These are phyloP conservation scores for Meliscaeva auricollis DNA, from an alignment of 2,888 invertebrate species.

Conservation along the genomic window DNA sequence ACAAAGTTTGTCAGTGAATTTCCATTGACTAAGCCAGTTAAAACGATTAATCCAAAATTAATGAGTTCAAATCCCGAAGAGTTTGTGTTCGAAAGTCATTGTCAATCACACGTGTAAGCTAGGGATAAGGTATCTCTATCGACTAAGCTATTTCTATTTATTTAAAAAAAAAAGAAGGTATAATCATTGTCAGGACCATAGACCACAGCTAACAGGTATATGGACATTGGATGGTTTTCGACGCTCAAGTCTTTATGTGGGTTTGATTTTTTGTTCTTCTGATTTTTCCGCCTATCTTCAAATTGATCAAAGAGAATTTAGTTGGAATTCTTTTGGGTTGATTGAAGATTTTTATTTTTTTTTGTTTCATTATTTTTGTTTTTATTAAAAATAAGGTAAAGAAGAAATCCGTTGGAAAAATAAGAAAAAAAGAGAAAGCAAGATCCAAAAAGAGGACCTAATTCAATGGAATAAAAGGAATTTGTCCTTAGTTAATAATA, in stretches of 20 bases:
- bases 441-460: background rate
- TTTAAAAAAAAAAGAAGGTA: background rate
- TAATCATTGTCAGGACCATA: background rate
- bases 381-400: background rate
- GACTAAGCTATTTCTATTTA: background rate
- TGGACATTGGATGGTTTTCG: background rate
- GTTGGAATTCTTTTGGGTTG: background rate
- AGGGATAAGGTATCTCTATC: background rate
- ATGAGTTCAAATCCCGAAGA: constrained; percentile 5
- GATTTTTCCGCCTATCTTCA: background rate
- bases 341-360: background rate
- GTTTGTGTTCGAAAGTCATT: background rate
- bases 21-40: constrained; percentile 8
- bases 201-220: too few species aligned
- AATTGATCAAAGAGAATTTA: constrained; percentile 9
- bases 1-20: background rate
- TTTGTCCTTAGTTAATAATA: background rate
- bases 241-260: too few species aligned
- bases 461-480: background rate
- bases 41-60: constrained; percentile 21
- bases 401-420: background rate
- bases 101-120: constrained; percentile 26
- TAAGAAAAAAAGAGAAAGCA: background rate
- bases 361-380: background rate
- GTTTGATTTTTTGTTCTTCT: too few species aligned